Conservation (phyloP, 1,140 invertebrate genomes). For the Drosophila punjabiensis region DNA sequence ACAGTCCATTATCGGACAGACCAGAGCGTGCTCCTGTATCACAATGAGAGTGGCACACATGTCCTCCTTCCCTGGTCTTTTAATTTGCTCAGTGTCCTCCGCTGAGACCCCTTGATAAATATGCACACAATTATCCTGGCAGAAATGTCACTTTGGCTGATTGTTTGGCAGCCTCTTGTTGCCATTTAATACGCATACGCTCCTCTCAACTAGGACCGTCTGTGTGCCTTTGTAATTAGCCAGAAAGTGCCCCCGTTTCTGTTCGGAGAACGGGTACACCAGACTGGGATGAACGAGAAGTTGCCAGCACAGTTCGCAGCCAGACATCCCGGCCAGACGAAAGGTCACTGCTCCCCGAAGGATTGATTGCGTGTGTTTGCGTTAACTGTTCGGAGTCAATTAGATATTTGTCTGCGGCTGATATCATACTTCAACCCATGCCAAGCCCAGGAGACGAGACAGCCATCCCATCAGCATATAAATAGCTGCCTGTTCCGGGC, state of each 20-base stretch:
- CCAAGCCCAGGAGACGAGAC: background rate
- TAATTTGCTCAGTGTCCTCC: conserved; percentile 21
- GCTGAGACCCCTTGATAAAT: conserved; percentile 21
- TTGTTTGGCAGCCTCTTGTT: conserved; percentile 55
- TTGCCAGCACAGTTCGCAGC: conserved; percentile 7
- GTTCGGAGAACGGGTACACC: conserved; percentile 12
- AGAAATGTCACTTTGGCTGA: conserved; percentile 75
- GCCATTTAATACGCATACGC: conserved; percentile 28
- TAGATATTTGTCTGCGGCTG: conserved; percentile 24
- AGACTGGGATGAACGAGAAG: conserved; percentile 9
- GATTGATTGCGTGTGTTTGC: conserved; percentile 32
- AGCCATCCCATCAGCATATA: background rate
- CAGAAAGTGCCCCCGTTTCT: conserved; percentile 49
- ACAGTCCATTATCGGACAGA: conserved; percentile 36
- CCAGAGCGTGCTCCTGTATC: conserved; percentile 12
- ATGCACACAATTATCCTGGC: conserved; percentile 68
- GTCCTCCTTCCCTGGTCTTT: conserved; percentile 8
- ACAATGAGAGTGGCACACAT: conserved; percentile 7
- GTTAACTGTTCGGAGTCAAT: conserved; percentile 30
- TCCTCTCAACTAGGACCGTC: conserved; percentile 1
- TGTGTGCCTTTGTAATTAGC: conserved; percentile 64
- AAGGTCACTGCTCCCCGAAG: conserved; percentile 35
- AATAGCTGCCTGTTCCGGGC: conserved; percentile 9
- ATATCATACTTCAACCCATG: background rate
- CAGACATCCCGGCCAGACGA: conserved; percentile 22